Base-by-base conservation (phyloP, 2,888 invertebrate species). In the Pristionchus fissidentatus region DNA sequence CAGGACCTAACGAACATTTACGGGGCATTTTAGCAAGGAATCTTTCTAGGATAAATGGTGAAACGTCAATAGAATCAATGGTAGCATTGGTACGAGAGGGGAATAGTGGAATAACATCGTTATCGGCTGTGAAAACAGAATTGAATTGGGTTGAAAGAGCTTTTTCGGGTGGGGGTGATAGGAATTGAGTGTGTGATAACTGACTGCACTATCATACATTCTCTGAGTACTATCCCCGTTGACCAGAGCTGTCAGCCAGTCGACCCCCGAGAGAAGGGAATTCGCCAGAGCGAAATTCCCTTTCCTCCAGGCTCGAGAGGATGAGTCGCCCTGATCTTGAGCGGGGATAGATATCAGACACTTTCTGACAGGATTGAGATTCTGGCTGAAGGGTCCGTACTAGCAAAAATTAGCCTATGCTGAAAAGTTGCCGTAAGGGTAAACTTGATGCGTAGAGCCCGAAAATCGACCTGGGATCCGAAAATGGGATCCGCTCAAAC, bases 11-110 rank as follows among this genome's bases (percentile, higher is more conserved):
- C 26, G 70, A 70, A 22, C 70, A 70, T 70, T 70, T 70, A 70
- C 70, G 13, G 38, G 70, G 35, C 70, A 70, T 70, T 38, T 70
- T 70, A n/a, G 70, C 15, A n/a, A 70, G 70, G n/a, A 41, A 70
- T 70, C 38, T 70, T 70, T 70, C 70, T 3, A 70, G 38, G 5
- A 70, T 70, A 38, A 38, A 70, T 19, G 70, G 70, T 4, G 70
- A 26, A n/a, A 60, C 29, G 29, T 60, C 60, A 29, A 60, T n/a
- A 26, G 60, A 60, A 60, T 60, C 60, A 26, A 60, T 5, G 29
- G 15, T 60, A 7, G 70, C 5, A 38, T 35, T 38, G 22, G 70
- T 70, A 41, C 70, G 70, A 70, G 41, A 4, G 26, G 70, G 70
- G 38, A 70, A 70, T 22, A 13, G 41, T 7, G 70, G 70, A 19